A percentile compares a stretch with the other conserved stretches of the same genome.
These are phyloP conservation scores for Drusus annulatus DNA, from an alignment of 1,140 invertebrate species.

Conservation along the genomic window DNA sequence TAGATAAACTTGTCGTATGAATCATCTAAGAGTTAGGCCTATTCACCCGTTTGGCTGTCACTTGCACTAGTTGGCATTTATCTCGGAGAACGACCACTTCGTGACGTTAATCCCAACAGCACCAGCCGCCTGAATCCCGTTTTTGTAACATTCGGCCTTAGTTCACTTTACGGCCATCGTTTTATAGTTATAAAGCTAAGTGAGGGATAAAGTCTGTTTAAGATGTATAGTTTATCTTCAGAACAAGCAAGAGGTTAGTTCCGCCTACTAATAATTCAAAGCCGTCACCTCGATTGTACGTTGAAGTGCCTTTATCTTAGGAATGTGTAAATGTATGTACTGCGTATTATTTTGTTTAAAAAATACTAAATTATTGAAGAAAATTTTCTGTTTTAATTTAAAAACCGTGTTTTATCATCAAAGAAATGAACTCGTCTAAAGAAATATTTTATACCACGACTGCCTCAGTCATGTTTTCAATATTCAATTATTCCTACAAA, in stretches of 20 bases:
- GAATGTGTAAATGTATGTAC: background rate
- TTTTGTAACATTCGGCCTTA: slow-evolving; percentile 35
- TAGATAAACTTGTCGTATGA: slow-evolving; percentile 44
- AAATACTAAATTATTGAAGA: too few species aligned
- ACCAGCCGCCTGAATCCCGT: slow-evolving; percentile 15
- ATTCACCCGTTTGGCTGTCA: slow-evolving; percentile 43
- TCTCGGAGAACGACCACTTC: slow-evolving; percentile 42
- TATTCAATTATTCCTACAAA: background rate
- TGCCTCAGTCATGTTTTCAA: too few species aligned
- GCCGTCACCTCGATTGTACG: background rate
- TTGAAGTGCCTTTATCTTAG: background rate
- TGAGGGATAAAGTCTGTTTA: slow-evolving; percentile 28
- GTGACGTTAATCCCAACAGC: slow-evolving; percentile 30
- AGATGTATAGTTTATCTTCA: slow-evolving; percentile 33
- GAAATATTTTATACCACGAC: too few species aligned
- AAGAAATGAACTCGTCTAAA: too few species aligned
- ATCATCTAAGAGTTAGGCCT: slow-evolving; percentile 11
- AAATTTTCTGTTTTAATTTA: background rate
- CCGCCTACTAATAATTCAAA: slow-evolving; percentile 42
- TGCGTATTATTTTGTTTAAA: background rate
- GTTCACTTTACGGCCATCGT: slow-evolving; percentile 6
- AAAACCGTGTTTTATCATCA: too few species aligned
- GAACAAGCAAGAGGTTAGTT: background rate
- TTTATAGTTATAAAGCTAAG: slow-evolving; percentile 31
- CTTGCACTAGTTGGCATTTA: slow-evolving; percentile 46